Conservation (phyloP, 2,888 invertebrate species). For the Drosophila infuscata region DNA sequence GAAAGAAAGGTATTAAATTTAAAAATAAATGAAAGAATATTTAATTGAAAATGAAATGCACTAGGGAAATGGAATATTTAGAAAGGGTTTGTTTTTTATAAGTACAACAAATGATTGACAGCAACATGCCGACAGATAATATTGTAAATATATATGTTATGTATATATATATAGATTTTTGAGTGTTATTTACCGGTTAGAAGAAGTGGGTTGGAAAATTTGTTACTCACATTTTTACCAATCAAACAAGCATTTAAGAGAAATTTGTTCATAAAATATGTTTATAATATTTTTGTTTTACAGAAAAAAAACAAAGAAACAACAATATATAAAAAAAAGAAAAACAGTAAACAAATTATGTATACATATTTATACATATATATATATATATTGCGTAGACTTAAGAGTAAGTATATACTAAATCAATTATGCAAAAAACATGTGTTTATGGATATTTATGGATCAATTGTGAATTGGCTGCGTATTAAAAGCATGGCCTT, state of each 20-base stretch:
- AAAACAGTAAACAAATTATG: constrained; percentile 58
- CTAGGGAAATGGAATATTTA: constrained; percentile 8
- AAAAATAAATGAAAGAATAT: neutral
- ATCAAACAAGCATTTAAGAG: constrained; percentile 84
- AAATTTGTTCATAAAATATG: constrained; percentile 77
- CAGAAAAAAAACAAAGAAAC: constrained; percentile 66
- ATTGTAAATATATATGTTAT: constrained; percentile 18
- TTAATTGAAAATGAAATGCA: constrained; percentile 8
- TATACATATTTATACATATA: constrained; percentile 47
- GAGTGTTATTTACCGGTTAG: constrained; percentile 68
- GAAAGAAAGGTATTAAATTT: neutral
- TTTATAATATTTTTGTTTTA: constrained; percentile 60
- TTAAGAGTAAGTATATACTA: constrained; percentile 19
- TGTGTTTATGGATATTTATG: neutral
- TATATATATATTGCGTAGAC: constrained; percentile 26
- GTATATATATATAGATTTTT: constrained; percentile 28
- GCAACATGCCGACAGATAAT: constrained; percentile 53
- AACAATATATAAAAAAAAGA: constrained; percentile 61
- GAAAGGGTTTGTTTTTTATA: constrained; percentile 1
- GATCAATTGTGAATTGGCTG: neutral
- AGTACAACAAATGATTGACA: constrained; percentile 41
- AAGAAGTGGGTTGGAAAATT: constrained; percentile 75
- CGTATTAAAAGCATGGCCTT: neutral
- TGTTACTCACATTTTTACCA: constrained; percentile 84
- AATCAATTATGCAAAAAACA: constrained; percentile 2